Evolutionary conservation across 64 coral and sea anemone genomes (phyloP).

Genomic region (Orbicella faveolata): DNA sequence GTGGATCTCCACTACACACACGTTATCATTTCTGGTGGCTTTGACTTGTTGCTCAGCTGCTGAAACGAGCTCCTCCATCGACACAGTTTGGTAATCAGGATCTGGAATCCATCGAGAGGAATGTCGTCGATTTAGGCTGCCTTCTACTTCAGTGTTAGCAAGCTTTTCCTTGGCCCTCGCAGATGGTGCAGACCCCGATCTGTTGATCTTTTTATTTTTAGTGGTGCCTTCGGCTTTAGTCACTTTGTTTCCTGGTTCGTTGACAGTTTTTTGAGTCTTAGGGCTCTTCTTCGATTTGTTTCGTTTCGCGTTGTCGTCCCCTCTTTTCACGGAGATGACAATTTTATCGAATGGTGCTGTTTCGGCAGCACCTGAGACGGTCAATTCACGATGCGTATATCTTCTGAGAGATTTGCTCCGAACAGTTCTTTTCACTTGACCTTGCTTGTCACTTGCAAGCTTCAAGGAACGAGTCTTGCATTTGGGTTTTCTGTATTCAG

Average conservation of each 20-base stretch:
- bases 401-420: conserved; percentile 11
- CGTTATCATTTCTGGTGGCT: not conserved
- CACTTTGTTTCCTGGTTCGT: not conserved
- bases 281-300: not conserved
- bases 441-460: not conserved
- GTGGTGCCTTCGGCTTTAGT: not conserved
- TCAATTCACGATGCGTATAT: not conserved
- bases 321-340: not conserved
- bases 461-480: not conserved
- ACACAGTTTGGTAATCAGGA: conserved; percentile 40
- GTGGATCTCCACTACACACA: conserved; percentile 11
- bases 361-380: not conserved
- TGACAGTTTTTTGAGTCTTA: not conserved
- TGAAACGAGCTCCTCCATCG: conserved; percentile 4
- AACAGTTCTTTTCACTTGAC: not conserved
- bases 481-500: not conserved
- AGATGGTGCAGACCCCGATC: conserved; percentile 43
- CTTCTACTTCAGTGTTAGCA: not conserved
- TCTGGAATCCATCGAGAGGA: conserved; percentile 23
- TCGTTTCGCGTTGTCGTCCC: not conserved
- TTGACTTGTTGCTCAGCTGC: not conserved
- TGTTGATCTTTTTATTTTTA: not conserved
- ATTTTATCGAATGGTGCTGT: not conserved
- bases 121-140: not conserved
- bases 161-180: conserved; percentile 13